Evolutionary conservation across 2,888 invertebrate genomes (phyloP), one percentile per base, ranked within the genome.

Genomic region (Rhagonycha lutea): DNA sequence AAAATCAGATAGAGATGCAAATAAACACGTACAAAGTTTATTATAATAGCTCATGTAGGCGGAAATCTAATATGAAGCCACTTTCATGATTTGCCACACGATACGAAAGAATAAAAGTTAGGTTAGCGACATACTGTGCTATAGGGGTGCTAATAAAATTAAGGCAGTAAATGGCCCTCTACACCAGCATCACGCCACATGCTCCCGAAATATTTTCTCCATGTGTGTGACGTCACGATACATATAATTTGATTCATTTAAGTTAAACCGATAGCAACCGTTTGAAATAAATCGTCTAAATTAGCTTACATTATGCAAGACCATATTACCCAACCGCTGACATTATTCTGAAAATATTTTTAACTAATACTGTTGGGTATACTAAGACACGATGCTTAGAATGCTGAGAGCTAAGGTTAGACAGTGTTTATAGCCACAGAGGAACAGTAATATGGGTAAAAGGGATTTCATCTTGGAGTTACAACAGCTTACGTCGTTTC

Each of bases 81-180:
- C 73, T 77, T 75, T 75, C 77, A 75, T 75, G 77, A 77, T 77
- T 77, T 77, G 77, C 77, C 77, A 74, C 73, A 70, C 74, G 74
- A 75, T 75, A 75, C 68, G 68, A 60, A 77, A 77, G 77, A 77
- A 74, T 77, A 75, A 77, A 77, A 77, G 77, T 75, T 77, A 75
- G 75, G 77, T 77, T 77, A 75, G 77, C 68, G 77, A 77, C 77
- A 77, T 77, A 75, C 77, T 77, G 74, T 75, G 61, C 77, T 80
- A 84, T 83, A 82, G 85, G 87, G 86, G 86, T 83, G 85, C 82
- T 86, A 87, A 87, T 87, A 86, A 85, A 87, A 86, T 87, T 87
- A 87, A 84, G 85, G 83, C 85, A 83, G 85, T 85, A 86, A 87
- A 87, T 87, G 86, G 86, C 85, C 83, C 83, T 83, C 82, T 83